Evolutionary conservation across 2,113 vertebrate species (phyloP).

Genomic region (Cyprinus carpio): DNA sequence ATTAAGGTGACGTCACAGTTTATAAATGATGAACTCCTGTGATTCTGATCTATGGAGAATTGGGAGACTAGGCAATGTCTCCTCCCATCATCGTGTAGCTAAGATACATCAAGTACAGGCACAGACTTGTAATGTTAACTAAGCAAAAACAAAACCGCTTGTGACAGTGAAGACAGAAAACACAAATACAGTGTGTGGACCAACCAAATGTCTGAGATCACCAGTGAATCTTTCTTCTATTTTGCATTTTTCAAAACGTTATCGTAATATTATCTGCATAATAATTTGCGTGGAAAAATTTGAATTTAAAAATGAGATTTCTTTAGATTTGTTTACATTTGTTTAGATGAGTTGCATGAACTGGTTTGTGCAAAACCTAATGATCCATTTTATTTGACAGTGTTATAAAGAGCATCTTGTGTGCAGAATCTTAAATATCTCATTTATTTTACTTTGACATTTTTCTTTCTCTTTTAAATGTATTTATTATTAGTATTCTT

Average conservation of each 20-base stretch:
- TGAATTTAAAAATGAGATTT: background rate
- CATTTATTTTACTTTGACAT: background rate
- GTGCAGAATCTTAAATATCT: background rate
- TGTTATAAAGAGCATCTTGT: background rate
- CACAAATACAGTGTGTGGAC: background rate
- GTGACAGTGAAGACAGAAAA: background rate
- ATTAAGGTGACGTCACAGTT: background rate
- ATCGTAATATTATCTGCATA: background rate
- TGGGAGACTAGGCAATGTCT: background rate
- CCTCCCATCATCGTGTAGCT: constrained; percentile 10
- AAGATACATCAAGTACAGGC: background rate
- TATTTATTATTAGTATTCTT: background rate
- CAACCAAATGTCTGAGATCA: background rate
- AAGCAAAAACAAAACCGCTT: background rate
- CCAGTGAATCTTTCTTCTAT: background rate
- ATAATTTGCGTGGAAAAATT: background rate
- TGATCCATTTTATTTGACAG: background rate
- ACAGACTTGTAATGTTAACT: constrained; percentile 12
- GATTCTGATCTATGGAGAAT: background rate
- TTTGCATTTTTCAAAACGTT: background rate
- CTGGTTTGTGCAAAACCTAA: background rate
- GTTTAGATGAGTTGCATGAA: background rate
- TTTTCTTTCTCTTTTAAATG: background rate
- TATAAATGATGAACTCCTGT: background rate
- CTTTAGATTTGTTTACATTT: background rate